These are phyloP conservation scores for Tenthredo amoena DNA, from an alignment of 2,888 invertebrate genomes.

Conservation along the genomic window DNA sequence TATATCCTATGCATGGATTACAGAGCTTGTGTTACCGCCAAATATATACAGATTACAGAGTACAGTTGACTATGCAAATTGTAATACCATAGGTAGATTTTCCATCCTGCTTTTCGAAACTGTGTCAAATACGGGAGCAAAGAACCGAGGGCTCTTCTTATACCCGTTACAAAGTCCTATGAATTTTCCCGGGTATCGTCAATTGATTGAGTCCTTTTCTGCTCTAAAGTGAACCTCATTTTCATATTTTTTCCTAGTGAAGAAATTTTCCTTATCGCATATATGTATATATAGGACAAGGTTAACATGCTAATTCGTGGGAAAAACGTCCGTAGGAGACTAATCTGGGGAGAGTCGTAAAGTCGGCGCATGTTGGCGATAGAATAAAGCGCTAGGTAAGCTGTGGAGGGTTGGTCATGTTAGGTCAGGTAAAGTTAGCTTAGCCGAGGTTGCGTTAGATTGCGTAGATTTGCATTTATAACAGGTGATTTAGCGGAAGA, in stretches of 20 bases:
- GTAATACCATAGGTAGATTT: not conserved
- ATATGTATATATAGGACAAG: not conserved
- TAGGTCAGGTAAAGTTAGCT: constrained; percentile 21
- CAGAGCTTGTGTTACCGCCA: not conserved
- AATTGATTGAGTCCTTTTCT: not conserved
- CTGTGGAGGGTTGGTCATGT: constrained; percentile 26
- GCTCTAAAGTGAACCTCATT: not conserved
- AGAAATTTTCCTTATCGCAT: constrained; percentile 27
- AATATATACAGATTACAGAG: not conserved
- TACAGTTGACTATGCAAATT: constrained; percentile 15
- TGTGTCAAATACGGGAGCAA: not conserved
- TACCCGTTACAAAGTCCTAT: not conserved
- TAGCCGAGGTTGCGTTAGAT: constrained; percentile 16
- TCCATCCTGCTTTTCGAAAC: not conserved
- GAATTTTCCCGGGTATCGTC: not conserved
- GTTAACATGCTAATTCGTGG: constrained; percentile 13
- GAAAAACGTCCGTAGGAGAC: constrained; percentile 4
- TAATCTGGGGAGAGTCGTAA: constrained; percentile 34
- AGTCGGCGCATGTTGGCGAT: not conserved
- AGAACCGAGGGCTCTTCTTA: not conserved
- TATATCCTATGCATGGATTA: constrained; percentile 23
- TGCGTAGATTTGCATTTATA: constrained; percentile 37
- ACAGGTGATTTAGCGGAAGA: not conserved
- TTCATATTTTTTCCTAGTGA: not conserved
- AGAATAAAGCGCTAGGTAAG: constrained; percentile 44